Conservation (phyloP, 1,140 invertebrate genomes). For the Drosophila chauvacae region DNA sequence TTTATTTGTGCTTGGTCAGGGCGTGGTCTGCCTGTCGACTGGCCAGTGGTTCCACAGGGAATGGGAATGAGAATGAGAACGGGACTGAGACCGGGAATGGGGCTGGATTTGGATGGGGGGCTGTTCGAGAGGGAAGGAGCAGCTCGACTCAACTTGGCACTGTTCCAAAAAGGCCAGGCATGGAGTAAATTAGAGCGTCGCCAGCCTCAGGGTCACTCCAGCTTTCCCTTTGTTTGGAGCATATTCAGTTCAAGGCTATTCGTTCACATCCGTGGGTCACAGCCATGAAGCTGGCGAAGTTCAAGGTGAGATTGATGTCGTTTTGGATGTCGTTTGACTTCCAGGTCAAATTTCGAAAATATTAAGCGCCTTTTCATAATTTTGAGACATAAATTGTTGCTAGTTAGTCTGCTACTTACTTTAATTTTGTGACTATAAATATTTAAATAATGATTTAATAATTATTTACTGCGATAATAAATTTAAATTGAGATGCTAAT, state of each 20-base stretch:
- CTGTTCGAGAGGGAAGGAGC: background rate
- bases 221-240: constrained; percentile 5
- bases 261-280: background rate
- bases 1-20: constrained; percentile 44
- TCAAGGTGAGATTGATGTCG: constrained; percentile 11
- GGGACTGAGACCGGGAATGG: background rate
- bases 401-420: no score
- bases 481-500: no score
- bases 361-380: no score
- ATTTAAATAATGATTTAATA: no score
- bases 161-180: constrained; percentile 45
- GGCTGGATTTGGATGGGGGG: background rate
- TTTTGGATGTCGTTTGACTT: no score
- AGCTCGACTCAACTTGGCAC: constrained; percentile 41
- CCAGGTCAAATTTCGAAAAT: no score
- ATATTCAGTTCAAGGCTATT: constrained; percentile 34
- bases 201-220: constrained; percentile 7
- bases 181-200: constrained; percentile 51
- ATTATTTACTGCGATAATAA: no score
- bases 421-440: no score
- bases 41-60: constrained; percentile 39
- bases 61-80: background rate
- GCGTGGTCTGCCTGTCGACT: constrained; percentile 51
- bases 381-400: background rate
- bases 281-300: constrained; percentile 15